Percentiles rank a stretch among this genome's conserved stretches.
These are phyloP conservation scores for Coranthus polyacanthus DNA, from an alignment of 2,797 vertebrate genomes.

Conservation along the genomic window DNA sequence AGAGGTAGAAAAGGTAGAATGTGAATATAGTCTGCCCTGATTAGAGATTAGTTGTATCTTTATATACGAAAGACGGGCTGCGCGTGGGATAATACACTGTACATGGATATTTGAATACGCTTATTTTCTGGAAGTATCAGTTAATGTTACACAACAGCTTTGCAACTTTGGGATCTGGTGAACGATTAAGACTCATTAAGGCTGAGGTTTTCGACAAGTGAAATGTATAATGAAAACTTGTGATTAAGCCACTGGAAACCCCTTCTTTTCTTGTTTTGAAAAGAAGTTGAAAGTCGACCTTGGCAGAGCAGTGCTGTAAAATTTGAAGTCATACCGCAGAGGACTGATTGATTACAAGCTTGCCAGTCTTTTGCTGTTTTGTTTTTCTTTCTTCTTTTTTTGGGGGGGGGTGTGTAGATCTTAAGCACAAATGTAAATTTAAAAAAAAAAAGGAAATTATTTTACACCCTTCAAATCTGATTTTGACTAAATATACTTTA, in stretches of 20 bases:
- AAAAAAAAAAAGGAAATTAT: too few species aligned
- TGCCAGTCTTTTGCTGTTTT: slow-evolving; percentile 7
- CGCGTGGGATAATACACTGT: background rate
- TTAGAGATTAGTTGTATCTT: slow-evolving; percentile 1
- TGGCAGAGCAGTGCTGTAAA: slow-evolving; percentile 27
- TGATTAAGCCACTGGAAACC: slow-evolving; percentile 1
- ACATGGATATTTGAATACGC: background rate
- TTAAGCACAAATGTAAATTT: background rate
- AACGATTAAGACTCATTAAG: slow-evolving; percentile 3
- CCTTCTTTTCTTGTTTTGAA: slow-evolving; percentile 6
- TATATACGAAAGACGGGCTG: background rate
- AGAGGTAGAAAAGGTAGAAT: background rate
- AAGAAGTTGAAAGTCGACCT: slow-evolving; percentile 23
- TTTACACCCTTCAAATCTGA: too few species aligned
- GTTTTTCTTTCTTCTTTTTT: background rate
- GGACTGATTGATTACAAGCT: slow-evolving; percentile 18
- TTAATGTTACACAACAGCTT: background rate
- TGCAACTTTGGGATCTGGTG: slow-evolving; percentile 3
- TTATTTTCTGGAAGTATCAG: too few species aligned
- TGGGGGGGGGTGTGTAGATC: too few species aligned
- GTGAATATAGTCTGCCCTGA: background rate
- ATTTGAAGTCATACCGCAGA: background rate
- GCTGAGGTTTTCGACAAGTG: background rate
- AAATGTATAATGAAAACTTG: slow-evolving; percentile 15
- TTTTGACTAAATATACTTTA: too few species aligned